Base-by-base conservation (phyloP, 2,888 invertebrate species). In the Lycophotia porphyrea region DNA sequence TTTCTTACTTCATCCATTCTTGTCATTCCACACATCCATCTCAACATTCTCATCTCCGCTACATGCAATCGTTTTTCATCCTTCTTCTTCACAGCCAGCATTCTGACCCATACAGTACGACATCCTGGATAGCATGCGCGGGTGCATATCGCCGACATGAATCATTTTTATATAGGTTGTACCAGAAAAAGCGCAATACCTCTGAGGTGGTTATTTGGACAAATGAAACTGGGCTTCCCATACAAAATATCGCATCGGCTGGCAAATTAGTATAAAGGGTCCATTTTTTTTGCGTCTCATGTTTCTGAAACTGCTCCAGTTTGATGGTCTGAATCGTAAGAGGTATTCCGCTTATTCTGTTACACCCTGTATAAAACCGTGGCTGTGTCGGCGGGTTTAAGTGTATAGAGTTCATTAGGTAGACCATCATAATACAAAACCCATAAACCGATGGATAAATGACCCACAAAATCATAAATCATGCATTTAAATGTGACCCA, bases 401-500 rank as follows among this genome's bases (percentile, higher is more conserved):
- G 24, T 15, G 31, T 5, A 8, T n/a, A 39, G n/a, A 15, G 4
- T 8, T 24, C 13, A n/a, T 63, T 36, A 61, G 13, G 7, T 63
- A n/a, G 5, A 52, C 39, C 31, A 7, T 18, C 13, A 55, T 55
- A 63, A 47, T 13, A 47, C 15, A 21, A n/a, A 34, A 60, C 36
- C 21, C 36, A 39, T 21, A 63, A 42, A 49, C 44, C 9, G n/a
- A 74, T 63, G 63, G 21, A 34, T 27, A 42, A 52, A 47, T 74
- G 1, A 3, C 11, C 55, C 27, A 42, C 27, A 66, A 42, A 55
- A 49, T 42, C 63, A 64, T 73, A 55, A 77, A 68, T 71, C 55
- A 66, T 66, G 31, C 27, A 78, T 73, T 79, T 55, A 70, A 80
- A 76, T 60, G 65, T 58, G 58, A 27, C 68, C 72, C 36, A n/a